Evolutionary conservation across 2,888 invertebrate genomes (phyloP).

Genomic region (Blastobasis adustella): DNA sequence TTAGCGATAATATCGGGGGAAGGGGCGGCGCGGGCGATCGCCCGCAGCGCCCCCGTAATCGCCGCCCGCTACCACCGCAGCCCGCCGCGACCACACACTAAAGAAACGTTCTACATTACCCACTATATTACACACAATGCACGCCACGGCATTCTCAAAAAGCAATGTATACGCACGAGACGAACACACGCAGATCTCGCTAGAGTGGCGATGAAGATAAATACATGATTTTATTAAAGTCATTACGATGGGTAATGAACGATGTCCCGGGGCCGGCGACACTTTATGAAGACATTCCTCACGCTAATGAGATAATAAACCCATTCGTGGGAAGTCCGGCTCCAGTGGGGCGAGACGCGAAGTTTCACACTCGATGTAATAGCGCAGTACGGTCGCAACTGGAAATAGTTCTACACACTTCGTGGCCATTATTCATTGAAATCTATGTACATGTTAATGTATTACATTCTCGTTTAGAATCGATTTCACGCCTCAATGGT

Average conservation of each 20-base stretch:
- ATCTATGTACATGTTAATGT: no score
- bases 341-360: conserved; percentile 11
- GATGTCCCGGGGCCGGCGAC: conserved; percentile 60
- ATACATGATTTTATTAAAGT: conserved; percentile 54
- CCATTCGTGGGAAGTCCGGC: conserved; percentile 44
- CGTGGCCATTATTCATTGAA: no score
- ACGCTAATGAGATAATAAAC: conserved; percentile 64
- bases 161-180: conserved; percentile 23
- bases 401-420: no score
- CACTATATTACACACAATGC: no score
- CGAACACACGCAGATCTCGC: not conserved
- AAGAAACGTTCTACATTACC: conserved; percentile 28
- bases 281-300: conserved; percentile 65
- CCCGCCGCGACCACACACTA: conserved; percentile 37
- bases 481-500: no score
- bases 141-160: conserved; percentile 1
- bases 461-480: no score
- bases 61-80: conserved; percentile 12
- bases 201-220: conserved; percentile 21
- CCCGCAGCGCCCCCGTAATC: conserved; percentile 21
- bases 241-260: conserved; percentile 58
- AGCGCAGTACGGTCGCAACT: no score
- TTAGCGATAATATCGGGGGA: conserved; percentile 37
- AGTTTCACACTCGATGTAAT: no score
- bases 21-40: conserved; percentile 53